These are phyloP conservation scores for Chelonoidis abingdonii DNA, from an alignment of 2,113 vertebrate species.

Conservation along the genomic window DNA sequence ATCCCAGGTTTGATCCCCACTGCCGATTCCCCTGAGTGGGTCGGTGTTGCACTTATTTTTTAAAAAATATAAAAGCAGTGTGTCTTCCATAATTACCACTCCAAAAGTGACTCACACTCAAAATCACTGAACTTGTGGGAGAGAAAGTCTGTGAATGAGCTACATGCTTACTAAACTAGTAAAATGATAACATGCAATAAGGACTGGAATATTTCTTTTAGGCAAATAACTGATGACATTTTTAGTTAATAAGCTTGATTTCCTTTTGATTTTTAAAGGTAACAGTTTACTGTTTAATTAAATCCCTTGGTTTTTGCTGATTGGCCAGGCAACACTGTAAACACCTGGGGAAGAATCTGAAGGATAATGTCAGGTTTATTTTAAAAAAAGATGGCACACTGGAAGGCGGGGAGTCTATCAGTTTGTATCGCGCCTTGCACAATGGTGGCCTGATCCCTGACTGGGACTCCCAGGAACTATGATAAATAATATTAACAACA, in stretches of 20 bases:
- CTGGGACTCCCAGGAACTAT: too few species aligned
- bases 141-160: slow-evolving; percentile 44
- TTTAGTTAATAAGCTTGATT: slow-evolving; percentile 50
- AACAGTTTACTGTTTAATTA: slow-evolving; percentile 63
- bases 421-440: too few species aligned
- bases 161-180: slow-evolving; percentile 39
- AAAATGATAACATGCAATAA: slow-evolving; percentile 33
- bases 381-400: slow-evolving; percentile 26
- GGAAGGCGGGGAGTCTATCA: slow-evolving; percentile 17
- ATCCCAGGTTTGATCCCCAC: too few species aligned
- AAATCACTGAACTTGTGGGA: slow-evolving; percentile 37
- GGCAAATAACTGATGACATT: slow-evolving; percentile 31
- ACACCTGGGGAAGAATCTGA: slow-evolving; percentile 50
- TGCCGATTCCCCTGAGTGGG: too few species aligned
- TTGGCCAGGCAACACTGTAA: slow-evolving; percentile 66
- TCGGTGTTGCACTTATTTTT: too few species aligned
- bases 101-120: neutral
- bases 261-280: slow-evolving; percentile 60
- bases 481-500: too few species aligned
- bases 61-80: slow-evolving; percentile 20
- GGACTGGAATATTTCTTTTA: slow-evolving; percentile 18
- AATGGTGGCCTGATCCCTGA: too few species aligned
- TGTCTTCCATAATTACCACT: slow-evolving; percentile 2
- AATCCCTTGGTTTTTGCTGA: slow-evolving; percentile 56
- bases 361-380: slow-evolving; percentile 48